Percentiles rank a stretch among this genome's conserved stretches.
Evolutionary conservation across 2,888 invertebrate genomes (phyloP).

Genomic region (Caenorhabditis imperialis): DNA sequence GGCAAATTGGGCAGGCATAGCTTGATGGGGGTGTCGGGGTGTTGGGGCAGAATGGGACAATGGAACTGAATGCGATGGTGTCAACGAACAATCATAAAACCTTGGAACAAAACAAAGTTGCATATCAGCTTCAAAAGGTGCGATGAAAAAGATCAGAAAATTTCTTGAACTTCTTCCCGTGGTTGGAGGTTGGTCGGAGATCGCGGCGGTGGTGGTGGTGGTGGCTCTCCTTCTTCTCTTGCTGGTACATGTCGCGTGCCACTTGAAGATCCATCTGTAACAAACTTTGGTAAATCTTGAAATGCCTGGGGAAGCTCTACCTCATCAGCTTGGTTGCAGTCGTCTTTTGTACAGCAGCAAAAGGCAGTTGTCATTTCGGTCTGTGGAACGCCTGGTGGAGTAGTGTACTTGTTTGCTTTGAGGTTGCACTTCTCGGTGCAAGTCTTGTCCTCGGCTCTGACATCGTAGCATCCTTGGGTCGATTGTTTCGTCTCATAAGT

Average conservation of each 20-base stretch:
- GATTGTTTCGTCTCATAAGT: neutral
- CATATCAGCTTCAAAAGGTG: no score
- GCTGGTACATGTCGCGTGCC: neutral
- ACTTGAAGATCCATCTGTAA: neutral
- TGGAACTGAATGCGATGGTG: no score
- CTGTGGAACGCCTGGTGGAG: neutral
- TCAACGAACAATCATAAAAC: no score
- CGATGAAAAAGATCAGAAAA: no score
- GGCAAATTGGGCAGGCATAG: no score
- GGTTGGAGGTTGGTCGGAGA: neutral
- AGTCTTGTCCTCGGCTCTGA: neutral
- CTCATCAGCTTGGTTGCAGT: neutral
- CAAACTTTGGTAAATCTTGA: neutral
- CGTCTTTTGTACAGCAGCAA: constrained; percentile 1
- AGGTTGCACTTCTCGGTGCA: constrained; percentile 5
- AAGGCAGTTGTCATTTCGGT: neutral
- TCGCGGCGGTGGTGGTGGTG: neutral
- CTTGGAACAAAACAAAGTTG: no score
- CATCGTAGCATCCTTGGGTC: constrained; percentile 23
- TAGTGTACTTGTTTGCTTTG: neutral
- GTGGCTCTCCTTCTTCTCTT: neutral
- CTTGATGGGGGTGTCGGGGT: no score
- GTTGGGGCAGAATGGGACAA: no score
- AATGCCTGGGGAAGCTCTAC: neutral
- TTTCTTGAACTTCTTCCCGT: no score